Conservation (phyloP, 2,797 vertebrate genomes). For the Morus bassanus region DNA sequence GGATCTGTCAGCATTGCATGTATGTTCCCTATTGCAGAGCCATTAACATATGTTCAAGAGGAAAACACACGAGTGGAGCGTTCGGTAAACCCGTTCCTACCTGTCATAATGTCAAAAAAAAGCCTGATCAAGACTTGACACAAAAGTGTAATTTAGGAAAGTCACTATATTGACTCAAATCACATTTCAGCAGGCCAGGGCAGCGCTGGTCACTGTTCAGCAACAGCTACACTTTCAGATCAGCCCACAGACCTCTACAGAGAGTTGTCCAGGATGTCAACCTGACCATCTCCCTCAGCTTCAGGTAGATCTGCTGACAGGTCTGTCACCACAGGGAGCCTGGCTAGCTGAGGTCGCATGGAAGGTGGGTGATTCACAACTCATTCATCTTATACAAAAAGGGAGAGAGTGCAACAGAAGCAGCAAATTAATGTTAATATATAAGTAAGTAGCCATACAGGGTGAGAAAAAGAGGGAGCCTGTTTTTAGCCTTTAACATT, state of each 20-base stretch:
- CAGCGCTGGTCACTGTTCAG: not conserved
- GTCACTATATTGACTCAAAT: not conserved
- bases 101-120: not conserved
- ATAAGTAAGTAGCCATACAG: not conserved
- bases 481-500: not conserved
- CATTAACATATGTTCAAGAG: not conserved
- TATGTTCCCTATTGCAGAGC: not conserved
- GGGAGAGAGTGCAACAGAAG: not conserved
- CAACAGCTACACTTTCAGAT: not conserved
- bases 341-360: accelerated
- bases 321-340: accelerated
- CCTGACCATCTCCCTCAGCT: not conserved
- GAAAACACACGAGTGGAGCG: not conserved
- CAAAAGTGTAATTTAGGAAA: not conserved
- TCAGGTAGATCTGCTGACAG: accelerated
- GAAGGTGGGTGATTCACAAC: not conserved
- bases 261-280: not conserved
- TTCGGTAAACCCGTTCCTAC: not conserved
- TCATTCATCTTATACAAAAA: not conserved
- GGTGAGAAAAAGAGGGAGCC: not conserved
- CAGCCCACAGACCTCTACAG: no score
- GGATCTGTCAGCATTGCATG: not conserved
- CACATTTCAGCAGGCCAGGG: not conserved
- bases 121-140: not conserved
- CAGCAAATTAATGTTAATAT: not conserved